Evolutionary conservation across 2,797 vertebrate species (phyloP), one percentile per base, ranked within the genome.

Genomic region (Loris lydekkerianus): DNA sequence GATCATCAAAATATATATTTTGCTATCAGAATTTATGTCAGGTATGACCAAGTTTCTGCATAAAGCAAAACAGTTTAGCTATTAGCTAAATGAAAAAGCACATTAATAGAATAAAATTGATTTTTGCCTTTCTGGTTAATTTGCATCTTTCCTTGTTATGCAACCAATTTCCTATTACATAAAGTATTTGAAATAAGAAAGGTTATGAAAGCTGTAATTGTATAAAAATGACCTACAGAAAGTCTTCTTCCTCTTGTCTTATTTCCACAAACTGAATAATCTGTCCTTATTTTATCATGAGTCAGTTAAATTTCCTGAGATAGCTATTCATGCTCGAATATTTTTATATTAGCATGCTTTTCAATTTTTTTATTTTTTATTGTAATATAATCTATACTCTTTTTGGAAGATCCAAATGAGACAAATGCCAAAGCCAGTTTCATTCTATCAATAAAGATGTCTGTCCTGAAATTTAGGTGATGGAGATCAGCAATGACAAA

Each of bases 371-470:
- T 46, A 46, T 3, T 27, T 29, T 61, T 60, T 61, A 29, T 61
- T 40, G 3, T 37, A 11, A 40, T 40, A 27, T 40, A 43, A 63
- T 20, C 37, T 18, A 82, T 20, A 31, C 27, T 8, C 10, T 43
- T 43, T 63, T 29, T 63, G 34, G 13, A 88, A 14, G 17, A 61
- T 5, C 11, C 7, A 65, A 73, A 73, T 65, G 75, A 94, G 13
- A 29, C n/a, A 83, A 83, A 95, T 43, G 9, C 15, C 77, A 85
- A 85, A 91, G 43, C 6, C 31, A 75, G 29, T 91, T 49, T 86
- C 21, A 67, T 86, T 75, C 14, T 92, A 76, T 95, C 20, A 81
- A 65, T 65, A 80, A 81, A 29, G 75, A 86, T 75, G 80, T 85
- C 31, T 49, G 37, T 82, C 5, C 58, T 60, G 14, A 67, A 82